phyloP scores from a whole-genome alignment of 2,113 vertebrate species.

The Pimephales promelas region DNA sequence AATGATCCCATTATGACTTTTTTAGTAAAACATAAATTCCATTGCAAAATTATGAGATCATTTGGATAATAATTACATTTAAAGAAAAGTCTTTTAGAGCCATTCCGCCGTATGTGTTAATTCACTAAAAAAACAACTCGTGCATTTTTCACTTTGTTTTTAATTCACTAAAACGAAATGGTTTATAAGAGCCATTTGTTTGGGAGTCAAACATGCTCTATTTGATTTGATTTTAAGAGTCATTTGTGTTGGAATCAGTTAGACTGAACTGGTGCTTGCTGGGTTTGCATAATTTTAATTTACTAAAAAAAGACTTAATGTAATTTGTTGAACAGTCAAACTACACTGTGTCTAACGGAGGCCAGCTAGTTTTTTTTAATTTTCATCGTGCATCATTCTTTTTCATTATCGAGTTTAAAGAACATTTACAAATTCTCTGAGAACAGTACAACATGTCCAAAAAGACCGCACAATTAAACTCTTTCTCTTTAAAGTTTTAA shows the following conservation, averaged over 20 bases:
- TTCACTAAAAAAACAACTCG: background rate
- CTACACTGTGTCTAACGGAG: background rate
- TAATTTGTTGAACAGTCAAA: background rate
- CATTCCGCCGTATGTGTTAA: no score
- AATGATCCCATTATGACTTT: background rate
- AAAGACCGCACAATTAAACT: background rate
- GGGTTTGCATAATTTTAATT: background rate
- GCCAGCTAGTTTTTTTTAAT: no score
- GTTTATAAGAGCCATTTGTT: background rate
- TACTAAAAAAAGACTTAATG: background rate
- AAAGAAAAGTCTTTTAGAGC: background rate
- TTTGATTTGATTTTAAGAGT: background rate
- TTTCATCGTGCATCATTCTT: background rate
- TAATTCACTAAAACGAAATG: background rate
- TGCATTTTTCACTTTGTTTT: background rate
- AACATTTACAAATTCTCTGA: background rate
- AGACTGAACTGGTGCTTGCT: background rate
- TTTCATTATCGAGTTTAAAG: background rate
- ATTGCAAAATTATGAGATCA: background rate
- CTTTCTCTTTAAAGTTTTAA: background rate
- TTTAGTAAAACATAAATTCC: background rate
- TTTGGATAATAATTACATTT: background rate
- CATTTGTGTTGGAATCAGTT: background rate
- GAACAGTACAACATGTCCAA: background rate
- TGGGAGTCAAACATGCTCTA: background rate